Evolutionary conservation across 2,113 vertebrate genomes (phyloP).

Genomic region (Athene noctua): DNA sequence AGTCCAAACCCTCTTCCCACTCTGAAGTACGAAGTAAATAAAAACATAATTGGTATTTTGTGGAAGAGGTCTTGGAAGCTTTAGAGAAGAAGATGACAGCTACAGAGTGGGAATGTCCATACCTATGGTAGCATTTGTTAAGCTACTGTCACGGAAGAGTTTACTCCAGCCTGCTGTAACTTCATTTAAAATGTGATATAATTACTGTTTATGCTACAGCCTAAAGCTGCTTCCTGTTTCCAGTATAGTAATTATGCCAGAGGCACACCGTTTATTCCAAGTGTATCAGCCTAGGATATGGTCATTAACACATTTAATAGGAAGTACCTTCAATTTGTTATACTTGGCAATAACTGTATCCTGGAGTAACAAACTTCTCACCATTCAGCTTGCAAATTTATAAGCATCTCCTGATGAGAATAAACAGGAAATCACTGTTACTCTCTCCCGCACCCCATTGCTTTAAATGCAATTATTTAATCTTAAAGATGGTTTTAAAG

Average conservation of each 20-base stretch:
- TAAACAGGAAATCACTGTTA: background rate
- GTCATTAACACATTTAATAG: background rate
- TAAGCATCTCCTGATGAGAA: background rate
- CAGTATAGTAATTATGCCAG: background rate
- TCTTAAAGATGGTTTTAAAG: background rate
- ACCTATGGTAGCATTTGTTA: background rate
- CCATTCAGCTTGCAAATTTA: background rate
- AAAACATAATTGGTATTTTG: background rate
- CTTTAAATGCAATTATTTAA: background rate
- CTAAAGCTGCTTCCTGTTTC: conserved; percentile 42
- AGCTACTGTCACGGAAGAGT: background rate
- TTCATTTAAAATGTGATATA: conserved; percentile 9
- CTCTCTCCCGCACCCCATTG: background rate
- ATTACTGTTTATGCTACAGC: background rate
- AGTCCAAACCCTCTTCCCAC: background rate
- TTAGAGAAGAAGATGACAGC: background rate
- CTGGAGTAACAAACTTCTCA: background rate
- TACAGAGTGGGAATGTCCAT: background rate
- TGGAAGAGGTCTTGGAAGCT: background rate
- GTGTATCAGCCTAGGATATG: background rate
- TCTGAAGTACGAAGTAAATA: conserved; percentile 7
- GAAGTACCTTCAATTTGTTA: conserved; percentile 4
- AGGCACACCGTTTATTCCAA: background rate
- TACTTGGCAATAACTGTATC: background rate
- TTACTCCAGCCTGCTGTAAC: background rate